phyloP scores from a whole-genome alignment of 2,797 vertebrate genomes.

The Amazona ochrocephala region DNA sequence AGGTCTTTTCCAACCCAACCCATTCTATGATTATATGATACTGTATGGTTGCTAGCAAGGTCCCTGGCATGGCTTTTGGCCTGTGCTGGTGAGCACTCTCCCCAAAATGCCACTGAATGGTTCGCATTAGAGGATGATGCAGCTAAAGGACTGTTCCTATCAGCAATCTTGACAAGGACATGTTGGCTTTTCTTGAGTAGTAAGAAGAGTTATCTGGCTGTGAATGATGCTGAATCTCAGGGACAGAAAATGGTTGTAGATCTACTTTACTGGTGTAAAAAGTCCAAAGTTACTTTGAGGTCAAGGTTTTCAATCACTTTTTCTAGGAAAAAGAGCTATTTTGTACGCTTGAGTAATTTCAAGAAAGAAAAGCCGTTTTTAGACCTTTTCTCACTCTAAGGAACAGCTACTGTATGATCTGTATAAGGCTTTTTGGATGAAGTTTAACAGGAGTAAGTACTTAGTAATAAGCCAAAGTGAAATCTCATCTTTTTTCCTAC shows the following conservation, averaged over 20 bases:
- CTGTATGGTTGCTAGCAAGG: background rate
- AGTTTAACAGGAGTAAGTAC: background rate
- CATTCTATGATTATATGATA: background rate
- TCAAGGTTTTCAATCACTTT: background rate
- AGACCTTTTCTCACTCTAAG: background rate
- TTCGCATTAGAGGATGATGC: background rate
- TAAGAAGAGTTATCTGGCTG: background rate
- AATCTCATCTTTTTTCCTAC: background rate
- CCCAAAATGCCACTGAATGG: background rate
- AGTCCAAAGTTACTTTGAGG: background rate
- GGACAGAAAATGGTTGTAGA: background rate
- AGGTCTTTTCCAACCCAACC: background rate
- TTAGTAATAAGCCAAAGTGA: background rate
- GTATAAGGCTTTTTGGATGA: background rate
- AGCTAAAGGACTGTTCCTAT: background rate
- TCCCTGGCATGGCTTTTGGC: background rate
- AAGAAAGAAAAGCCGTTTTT: background rate
- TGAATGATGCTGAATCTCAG: background rate
- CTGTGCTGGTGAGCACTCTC: background rate
- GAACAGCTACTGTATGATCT: background rate
- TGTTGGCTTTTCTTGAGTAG: fast-evolving
- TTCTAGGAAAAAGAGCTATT: background rate
- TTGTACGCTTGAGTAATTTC: background rate
- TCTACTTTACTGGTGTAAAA: background rate
- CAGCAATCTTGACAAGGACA: background rate